phyloP scores from a whole-genome alignment of 2,888 invertebrate species.

The Tupiocoris notatus region DNA sequence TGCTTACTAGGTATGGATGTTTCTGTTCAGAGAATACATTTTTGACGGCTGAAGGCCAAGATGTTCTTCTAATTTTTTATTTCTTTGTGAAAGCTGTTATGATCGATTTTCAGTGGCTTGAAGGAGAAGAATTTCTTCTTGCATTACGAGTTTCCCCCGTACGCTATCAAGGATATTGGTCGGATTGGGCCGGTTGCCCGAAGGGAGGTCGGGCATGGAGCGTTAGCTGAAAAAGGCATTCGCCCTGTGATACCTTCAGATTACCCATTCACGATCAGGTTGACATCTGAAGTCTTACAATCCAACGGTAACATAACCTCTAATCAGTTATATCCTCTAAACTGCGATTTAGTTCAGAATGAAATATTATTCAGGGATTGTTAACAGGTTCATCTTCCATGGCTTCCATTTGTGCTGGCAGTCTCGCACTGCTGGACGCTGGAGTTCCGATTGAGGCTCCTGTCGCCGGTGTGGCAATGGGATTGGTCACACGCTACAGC shows the following conservation, averaged over 20 bases:
- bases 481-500: constrained; percentile 68
- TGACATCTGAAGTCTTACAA: constrained; percentile 89
- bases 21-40: constrained; percentile 4
- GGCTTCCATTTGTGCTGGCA: constrained; percentile 96
- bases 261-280: constrained; percentile 84
- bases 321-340: constrained; percentile 2
- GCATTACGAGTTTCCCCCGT: constrained; percentile 98
- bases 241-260: constrained; percentile 78
- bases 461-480: constrained; percentile 94
- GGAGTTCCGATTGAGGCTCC: constrained; percentile 78
- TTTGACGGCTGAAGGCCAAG: too few relatives aligned
- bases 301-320: constrained; percentile 88
- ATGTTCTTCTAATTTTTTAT: too few relatives aligned
- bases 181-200: constrained; percentile 70
- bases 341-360: constrained; percentile 17
- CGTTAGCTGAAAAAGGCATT: constrained; percentile 88
- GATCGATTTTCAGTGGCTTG: constrained; percentile 65
- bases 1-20: constrained; percentile 77
- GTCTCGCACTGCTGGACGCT: constrained; percentile 92
- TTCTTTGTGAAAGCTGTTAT: too few relatives aligned
- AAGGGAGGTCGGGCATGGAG: constrained; percentile 95
- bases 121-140: constrained; percentile 97
- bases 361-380: too few relatives aligned
- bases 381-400: constrained; percentile 91
- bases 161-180: constrained; percentile 94